Percentiles rank a stretch among this genome's conserved stretches.
Conservation (phyloP, 1,140 invertebrate genomes). For the Drosophila sp. region DNA sequence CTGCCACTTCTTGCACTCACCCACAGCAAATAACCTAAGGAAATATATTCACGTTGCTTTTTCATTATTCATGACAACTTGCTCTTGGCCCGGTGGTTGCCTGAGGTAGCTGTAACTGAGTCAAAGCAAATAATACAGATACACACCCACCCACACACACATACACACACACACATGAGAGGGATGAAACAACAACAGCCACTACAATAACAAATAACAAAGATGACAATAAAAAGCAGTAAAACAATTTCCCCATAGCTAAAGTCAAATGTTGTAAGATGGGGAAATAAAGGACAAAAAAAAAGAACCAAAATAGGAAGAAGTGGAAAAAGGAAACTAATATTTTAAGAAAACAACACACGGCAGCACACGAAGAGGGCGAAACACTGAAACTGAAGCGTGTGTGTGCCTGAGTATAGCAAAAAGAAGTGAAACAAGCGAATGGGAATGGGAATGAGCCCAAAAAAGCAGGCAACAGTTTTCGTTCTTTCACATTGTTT, state of each 20-base stretch:
- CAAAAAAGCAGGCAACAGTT: slow-evolving; percentile 64
- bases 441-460: slow-evolving; percentile 12
- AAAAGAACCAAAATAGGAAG: slow-evolving; percentile 23
- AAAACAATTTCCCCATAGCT: slow-evolving; percentile 70
- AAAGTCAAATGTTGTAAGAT: slow-evolving; percentile 28
- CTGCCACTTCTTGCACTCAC: slow-evolving; percentile 5
- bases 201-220: slow-evolving; percentile 70
- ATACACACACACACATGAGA: slow-evolving; percentile 2
- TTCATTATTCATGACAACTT: slow-evolving; percentile 81
- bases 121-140: slow-evolving; percentile 67
- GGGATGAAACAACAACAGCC: slow-evolving; percentile 16
- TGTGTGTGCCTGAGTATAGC: slow-evolving; percentile 19
- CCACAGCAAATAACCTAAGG: slow-evolving; percentile 33
- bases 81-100: slow-evolving; percentile 54
- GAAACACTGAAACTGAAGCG: slow-evolving; percentile 28
- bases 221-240: slow-evolving; percentile 81
- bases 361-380: slow-evolving; percentile 35
- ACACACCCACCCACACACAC: slow-evolving; percentile 17
- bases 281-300: slow-evolving; percentile 9
- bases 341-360: slow-evolving; percentile 78
- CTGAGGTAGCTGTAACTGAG: slow-evolving; percentile 65
- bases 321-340: slow-evolving; percentile 66
- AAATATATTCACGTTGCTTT: slow-evolving; percentile 79
- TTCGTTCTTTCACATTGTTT: slow-evolving; percentile 28
- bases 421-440: neutral